These are phyloP conservation scores for Caradrina clavipalpis DNA, from an alignment of 2,888 invertebrate species.

Conservation along the genomic window DNA sequence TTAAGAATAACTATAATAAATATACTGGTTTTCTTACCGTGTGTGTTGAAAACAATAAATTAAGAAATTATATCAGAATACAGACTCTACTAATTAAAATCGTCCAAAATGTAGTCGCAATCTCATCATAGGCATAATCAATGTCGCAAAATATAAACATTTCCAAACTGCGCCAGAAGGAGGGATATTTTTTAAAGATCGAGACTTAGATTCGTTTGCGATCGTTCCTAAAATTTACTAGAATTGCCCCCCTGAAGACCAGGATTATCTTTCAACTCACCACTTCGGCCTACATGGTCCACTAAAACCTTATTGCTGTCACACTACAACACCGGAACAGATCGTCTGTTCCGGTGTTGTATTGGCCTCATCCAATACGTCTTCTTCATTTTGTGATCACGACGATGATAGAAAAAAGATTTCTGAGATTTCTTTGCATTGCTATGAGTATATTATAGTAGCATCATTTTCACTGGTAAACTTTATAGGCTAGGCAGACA, in stretches of 20 bases:
- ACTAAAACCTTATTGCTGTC: too few relatives aligned
- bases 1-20: conserved; percentile 38
- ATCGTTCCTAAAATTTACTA: too few relatives aligned
- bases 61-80: conserved; percentile 14
- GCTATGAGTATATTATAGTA: neutral
- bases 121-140: too few relatives aligned
- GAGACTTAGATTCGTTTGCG: too few relatives aligned
- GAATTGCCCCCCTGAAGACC: too few relatives aligned
- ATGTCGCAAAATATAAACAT: too few relatives aligned
- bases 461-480: conserved; percentile 5
- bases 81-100: too few relatives aligned
- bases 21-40: conserved; percentile 35
- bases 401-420: neutral
- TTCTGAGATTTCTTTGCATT: neutral
- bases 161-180: too few relatives aligned
- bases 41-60: conserved; percentile 22
- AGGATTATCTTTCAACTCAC: neutral
- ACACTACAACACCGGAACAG: too few relatives aligned
- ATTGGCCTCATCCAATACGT: neutral
- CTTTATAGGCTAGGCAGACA: conserved; percentile 4
- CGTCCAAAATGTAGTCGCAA: too few relatives aligned
- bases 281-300: neutral
- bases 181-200: too few relatives aligned
- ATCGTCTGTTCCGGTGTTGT: neutral
- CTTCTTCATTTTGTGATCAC: neutral